Percentiles rank a stretch among this genome's conserved stretches.
phyloP scores from a whole-genome alignment of 2,113 vertebrate species.

The Rostratula benghalensis region DNA sequence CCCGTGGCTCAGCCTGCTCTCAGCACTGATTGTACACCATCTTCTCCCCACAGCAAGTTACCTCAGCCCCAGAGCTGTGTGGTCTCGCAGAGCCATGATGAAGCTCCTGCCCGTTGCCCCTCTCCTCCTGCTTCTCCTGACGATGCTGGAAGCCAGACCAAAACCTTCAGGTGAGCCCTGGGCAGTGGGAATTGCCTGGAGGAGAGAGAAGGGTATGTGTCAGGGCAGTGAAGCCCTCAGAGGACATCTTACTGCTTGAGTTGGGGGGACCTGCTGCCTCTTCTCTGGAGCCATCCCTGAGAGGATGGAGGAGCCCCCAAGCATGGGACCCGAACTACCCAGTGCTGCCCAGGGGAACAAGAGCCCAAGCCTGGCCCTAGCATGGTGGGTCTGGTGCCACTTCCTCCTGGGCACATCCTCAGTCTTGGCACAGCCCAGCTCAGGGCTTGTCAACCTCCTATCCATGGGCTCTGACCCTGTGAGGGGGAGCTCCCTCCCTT shows the following conservation, averaged over 20 bases:
- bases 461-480: accelerated
- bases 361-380: background rate
- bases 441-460: background rate
- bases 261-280: background rate
- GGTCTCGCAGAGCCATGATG: conserved; percentile 42
- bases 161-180: conserved; percentile 68
- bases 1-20: background rate
- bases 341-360: accelerated
- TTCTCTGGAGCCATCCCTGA: background rate
- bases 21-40: background rate
- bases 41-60: background rate
- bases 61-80: background rate
- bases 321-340: accelerated
- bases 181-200: background rate
- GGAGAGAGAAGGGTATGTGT: background rate
- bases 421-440: background rate
- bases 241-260: background rate
- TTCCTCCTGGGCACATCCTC: background rate
- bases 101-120: conserved; percentile 43
- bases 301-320: background rate
- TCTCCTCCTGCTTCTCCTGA: conserved; percentile 74
- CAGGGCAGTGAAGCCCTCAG: accelerated
- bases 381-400: background rate
- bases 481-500: background rate
- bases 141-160: conserved; percentile 67